These are phyloP conservation scores for Oncopeltus fasciatus DNA, from an alignment of 1,140 invertebrate genomes.

Conservation along the genomic window DNA sequence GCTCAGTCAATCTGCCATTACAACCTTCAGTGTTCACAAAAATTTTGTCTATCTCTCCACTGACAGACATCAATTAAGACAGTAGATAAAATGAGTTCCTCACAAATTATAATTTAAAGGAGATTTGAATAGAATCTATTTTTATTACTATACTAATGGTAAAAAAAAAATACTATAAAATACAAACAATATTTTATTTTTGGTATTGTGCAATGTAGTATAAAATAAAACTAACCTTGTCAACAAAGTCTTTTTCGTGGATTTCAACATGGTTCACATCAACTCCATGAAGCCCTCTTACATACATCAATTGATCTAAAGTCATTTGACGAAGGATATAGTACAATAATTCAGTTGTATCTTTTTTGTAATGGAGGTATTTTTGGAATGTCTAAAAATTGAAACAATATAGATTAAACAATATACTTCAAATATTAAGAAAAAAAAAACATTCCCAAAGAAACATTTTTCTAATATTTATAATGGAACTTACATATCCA, in stretches of 20 bases:
- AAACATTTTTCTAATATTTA: not conserved
- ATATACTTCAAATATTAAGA: not conserved
- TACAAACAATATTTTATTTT: too few species aligned
- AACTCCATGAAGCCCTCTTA: constrained; percentile 63
- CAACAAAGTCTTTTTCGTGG: constrained; percentile 77
- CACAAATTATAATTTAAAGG: too few species aligned
- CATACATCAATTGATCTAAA: constrained; percentile 77
- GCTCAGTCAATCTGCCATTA: too few species aligned
- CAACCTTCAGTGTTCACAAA: too few species aligned
- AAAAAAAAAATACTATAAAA: too few species aligned
- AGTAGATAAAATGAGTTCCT: too few species aligned
- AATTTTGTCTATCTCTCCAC: too few species aligned
- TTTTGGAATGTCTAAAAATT: constrained; percentile 72
- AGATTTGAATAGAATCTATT: too few species aligned
- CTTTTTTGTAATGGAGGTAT: constrained; percentile 85
- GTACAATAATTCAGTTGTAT: constrained; percentile 90
- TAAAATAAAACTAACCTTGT: constrained; percentile 43
- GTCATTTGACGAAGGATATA: constrained; percentile 89
- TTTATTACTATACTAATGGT: too few species aligned
- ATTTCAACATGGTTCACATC: constrained; percentile 68
- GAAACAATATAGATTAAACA: constrained; percentile 13
- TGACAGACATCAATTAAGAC: too few species aligned
- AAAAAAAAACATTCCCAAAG: not conserved
- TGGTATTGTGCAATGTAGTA: too few species aligned
- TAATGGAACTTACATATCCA: not conserved